These are phyloP conservation scores for Falco cherrug DNA, from an alignment of 2,797 vertebrate genomes.

Conservation along the genomic window DNA sequence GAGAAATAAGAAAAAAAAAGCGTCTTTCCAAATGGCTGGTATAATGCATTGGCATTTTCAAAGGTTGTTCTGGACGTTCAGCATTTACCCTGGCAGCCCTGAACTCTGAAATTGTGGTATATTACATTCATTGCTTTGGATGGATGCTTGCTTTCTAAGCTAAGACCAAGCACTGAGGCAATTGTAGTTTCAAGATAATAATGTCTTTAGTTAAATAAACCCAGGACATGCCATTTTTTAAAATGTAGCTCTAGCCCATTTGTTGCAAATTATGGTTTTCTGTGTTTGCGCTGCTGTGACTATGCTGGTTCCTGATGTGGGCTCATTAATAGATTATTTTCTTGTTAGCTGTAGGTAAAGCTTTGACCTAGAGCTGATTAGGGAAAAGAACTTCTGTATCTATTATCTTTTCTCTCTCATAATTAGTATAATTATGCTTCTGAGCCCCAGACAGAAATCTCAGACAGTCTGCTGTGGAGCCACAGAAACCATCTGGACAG, in stretches of 20 bases:
- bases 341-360: conserved; percentile 53
- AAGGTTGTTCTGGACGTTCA: neutral
- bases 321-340: conserved; percentile 60
- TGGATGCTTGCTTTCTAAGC: neutral
- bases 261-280: conserved; percentile 46
- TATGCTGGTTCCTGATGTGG: conserved; percentile 5
- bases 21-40: neutral
- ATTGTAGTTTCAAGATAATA: neutral
- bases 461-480: conserved; percentile 48
- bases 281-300: conserved; percentile 17
- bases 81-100: neutral
- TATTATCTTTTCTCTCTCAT: conserved; percentile 47
- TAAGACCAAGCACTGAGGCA: neutral
- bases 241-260: neutral
- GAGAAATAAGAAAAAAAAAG: neutral
- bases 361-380: conserved; percentile 55
- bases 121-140: neutral
- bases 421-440: conserved; percentile 52
- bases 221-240: neutral
- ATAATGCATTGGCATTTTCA: neutral
- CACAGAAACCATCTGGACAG: conserved; percentile 5
- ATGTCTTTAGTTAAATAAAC: conserved; percentile 30
- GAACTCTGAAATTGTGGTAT: neutral
- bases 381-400: conserved; percentile 55
- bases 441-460: conserved; percentile 33